These are phyloP conservation scores for Mormyrus proboscirostris DNA, from an alignment of 2,797 vertebrate species.

Conservation along the genomic window DNA sequence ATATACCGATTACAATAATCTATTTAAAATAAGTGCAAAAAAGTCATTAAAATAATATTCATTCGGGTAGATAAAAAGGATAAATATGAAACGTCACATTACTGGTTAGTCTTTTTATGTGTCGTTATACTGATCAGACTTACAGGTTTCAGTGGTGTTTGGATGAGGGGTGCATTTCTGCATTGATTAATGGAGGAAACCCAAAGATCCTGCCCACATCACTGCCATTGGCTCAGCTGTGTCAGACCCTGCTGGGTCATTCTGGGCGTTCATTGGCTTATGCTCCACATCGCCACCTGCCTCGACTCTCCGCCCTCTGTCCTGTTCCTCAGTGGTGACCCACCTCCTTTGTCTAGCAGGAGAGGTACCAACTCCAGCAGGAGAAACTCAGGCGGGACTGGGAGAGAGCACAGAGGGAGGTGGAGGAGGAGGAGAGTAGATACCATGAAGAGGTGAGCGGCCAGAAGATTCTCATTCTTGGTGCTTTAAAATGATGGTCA, in stretches of 20 bases:
- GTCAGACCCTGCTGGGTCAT: background rate
- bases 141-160: background rate
- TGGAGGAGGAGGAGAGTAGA: conserved; percentile 87
- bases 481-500: background rate
- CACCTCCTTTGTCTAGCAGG: conserved; percentile 62
- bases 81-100: background rate
- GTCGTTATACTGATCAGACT: background rate
- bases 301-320: conserved; percentile 21
- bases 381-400: conserved; percentile 92
- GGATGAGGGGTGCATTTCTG: background rate
- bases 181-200: background rate
- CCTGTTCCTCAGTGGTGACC: conserved; percentile 41
- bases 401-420: conserved; percentile 92
- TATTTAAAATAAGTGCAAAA: background rate
- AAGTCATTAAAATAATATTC: background rate
- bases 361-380: conserved; percentile 87
- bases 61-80: background rate
- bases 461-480: background rate
- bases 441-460: conserved; percentile 86
- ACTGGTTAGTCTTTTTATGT: background rate
- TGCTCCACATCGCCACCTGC: background rate
- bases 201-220: background rate
- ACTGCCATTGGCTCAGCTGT: background rate
- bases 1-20: background rate
- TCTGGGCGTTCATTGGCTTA: background rate